Evolutionary conservation across 2,113 vertebrate genomes (phyloP), one percentile per base, ranked within the genome.

Genomic region (Periophthalmodon schlosseri): DNA sequence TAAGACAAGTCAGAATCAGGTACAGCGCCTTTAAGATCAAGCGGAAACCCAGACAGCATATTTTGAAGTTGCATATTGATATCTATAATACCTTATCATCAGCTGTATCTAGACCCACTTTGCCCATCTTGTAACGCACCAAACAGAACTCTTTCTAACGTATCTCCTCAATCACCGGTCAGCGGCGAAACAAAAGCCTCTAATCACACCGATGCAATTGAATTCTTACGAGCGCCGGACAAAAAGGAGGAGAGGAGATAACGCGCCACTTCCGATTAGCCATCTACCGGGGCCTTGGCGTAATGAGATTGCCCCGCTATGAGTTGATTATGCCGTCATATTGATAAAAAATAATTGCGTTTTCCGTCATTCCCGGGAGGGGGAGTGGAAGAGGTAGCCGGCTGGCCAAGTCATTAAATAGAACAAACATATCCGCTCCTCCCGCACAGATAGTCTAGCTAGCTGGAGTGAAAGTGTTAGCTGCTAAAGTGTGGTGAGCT

Each of bases 341-440:
- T 84, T 87, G 79, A 88, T 87, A 84, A 78, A 87, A 70, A 84
- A 80, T 84, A 87, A 89, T 88, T 88, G 74, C 58, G 73, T 92
- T 89, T 85, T 86, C 77, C 23, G 73, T 88, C 88, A 90, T 88
- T 73, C 78, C 77, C 70, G 47, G n/a, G 68, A 86, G 77, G 66
- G 28, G 20, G 78, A 60, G 57, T 14, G 57, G 57, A 60, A 23
- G 20, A 83, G 73, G 76, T 81, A 81, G 54, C 23, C 69, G 78
- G 24, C 76, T 75, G 71, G 63, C 20, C 75, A 82, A 71, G 71
- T 14, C 65, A 54, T 77, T 75, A 78, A 61, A 71, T 39, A 16
- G 33, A 4, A 1, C 15, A 74, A 69, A 78, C 69, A 67, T 68
- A 56, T 71, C 36, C n/a, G 67, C 52, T 68, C 12, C 23, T 33